phyloP scores from a whole-genome alignment of 2,797 vertebrate genomes.

The Melanotaenia maccullochi region DNA sequence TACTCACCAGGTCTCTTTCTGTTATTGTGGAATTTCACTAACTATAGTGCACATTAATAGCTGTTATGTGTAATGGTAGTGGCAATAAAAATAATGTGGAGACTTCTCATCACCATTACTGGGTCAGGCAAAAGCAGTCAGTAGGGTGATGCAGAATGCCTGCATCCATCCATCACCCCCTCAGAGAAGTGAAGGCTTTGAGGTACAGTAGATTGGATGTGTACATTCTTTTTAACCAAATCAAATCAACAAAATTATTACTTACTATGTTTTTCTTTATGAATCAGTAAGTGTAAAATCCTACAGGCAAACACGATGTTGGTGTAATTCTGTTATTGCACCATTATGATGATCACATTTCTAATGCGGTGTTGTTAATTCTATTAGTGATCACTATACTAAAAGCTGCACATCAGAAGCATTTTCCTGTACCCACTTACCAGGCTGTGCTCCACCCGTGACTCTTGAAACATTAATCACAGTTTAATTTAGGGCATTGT shows the following conservation, averaged over 20 bases:
- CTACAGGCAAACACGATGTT: conserved; percentile 23
- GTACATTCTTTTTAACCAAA: conserved; percentile 21
- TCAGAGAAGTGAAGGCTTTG: conserved; percentile 45
- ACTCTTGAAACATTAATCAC: conserved; percentile 61
- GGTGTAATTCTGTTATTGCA: conserved; percentile 29
- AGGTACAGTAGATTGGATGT: conserved; percentile 35
- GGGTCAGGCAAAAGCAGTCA: conserved; percentile 34
- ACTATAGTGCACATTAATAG: neutral
- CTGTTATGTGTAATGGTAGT: neutral
- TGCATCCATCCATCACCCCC: conserved; percentile 56
- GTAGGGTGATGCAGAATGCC: conserved; percentile 41
- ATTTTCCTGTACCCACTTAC: conserved; percentile 44
- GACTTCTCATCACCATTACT: conserved; percentile 2
- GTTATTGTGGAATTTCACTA: neutral
- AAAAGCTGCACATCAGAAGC: conserved; percentile 44
- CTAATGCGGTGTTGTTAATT: conserved; percentile 33
- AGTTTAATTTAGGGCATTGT: conserved; percentile 60
- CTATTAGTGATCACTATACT: conserved; percentile 40
- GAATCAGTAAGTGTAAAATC: conserved; percentile 36
- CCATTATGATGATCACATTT: conserved; percentile 35
- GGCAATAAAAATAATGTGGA: neutral
- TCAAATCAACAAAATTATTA: conserved; percentile 30
- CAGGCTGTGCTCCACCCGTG: conserved; percentile 23
- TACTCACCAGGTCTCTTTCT: neutral
- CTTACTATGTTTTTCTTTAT: conserved; percentile 9